A percentile compares a stretch with the other conserved stretches of the same genome.
Conservation (phyloP, 2,797 vertebrate species). For the Crax fasciolata region DNA sequence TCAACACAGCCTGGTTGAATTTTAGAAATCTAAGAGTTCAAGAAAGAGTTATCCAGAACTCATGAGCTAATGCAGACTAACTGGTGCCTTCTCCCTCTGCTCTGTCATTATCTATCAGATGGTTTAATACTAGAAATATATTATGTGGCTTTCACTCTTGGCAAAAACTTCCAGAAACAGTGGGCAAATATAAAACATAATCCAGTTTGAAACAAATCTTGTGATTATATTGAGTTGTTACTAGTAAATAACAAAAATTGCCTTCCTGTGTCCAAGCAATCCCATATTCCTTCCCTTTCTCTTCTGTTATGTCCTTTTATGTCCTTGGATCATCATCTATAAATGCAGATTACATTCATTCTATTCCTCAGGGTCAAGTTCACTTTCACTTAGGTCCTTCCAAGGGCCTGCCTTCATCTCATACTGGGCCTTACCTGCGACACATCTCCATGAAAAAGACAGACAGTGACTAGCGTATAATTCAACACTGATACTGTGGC, state of each 20-base stretch:
- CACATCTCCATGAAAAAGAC: neutral
- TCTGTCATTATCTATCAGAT: constrained; percentile 84
- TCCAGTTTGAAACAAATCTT: constrained; percentile 61
- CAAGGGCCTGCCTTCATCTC: neutral
- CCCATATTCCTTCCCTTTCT: constrained; percentile 26
- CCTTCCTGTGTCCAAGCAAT: constrained; percentile 36
- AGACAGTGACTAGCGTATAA: rapidly evolving
- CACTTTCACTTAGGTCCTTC: neutral
- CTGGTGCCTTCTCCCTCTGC: constrained; percentile 82
- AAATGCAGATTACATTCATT: neutral
- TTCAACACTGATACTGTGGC: neutral
- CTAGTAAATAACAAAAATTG: constrained; percentile 55
- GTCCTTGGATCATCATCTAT: constrained; percentile 5
- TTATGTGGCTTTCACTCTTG: constrained; percentile 77
- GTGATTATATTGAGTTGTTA: constrained; percentile 56
- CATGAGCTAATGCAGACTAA: constrained; percentile 85
- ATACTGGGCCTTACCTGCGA: neutral
- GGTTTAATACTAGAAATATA: constrained; percentile 82
- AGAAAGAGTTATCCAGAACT: constrained; percentile 76
- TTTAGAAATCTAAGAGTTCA: constrained; percentile 73
- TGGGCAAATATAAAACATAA: constrained; percentile 75
- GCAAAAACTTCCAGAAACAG: constrained; percentile 67
- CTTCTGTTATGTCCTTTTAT: constrained; percentile 24
- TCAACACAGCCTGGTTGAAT: constrained; percentile 49
- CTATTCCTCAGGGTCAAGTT: neutral